Conservation (phyloP, 1,140 invertebrate genomes). For the Gonioctena quinquepunctata region DNA sequence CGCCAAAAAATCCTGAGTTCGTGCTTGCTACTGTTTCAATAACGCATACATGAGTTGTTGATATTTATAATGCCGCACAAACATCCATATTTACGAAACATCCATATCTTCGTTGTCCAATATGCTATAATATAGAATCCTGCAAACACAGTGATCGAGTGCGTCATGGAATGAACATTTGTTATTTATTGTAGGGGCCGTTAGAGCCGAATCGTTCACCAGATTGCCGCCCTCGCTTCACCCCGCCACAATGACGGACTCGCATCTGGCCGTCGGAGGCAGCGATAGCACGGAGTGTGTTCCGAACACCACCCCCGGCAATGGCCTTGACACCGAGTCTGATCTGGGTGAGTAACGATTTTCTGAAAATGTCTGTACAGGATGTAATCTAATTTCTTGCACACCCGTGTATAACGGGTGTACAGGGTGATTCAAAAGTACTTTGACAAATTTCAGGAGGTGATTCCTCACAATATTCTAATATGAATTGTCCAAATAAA, state of each 20-base stretch:
- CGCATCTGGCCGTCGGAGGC: slow-evolving; percentile 37
- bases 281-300: slow-evolving; percentile 51
- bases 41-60: too few species aligned
- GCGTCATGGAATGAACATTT: neutral
- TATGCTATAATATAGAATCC: neutral
- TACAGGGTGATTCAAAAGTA: too few species aligned
- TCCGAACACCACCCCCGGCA: slow-evolving; percentile 51
- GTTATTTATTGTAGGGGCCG: slow-evolving; percentile 56
- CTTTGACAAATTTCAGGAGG: too few species aligned
- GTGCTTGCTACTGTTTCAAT: too few species aligned
- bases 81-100: too few species aligned
- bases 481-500: too few species aligned
- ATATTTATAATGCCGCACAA: neutral
- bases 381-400: too few species aligned
- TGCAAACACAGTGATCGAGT: neutral
- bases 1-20: too few species aligned
- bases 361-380: too few species aligned
- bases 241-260: slow-evolving; percentile 52
- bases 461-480: too few species aligned
- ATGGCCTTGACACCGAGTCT: slow-evolving; percentile 14
- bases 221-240: slow-evolving; percentile 59
- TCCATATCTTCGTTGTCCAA: neutral
- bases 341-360: neutral
- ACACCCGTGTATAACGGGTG: too few species aligned
- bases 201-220: slow-evolving; percentile 64